These are phyloP conservation scores for Acronicta aceris DNA, from an alignment of 2,888 invertebrate genomes.

Conservation along the genomic window DNA sequence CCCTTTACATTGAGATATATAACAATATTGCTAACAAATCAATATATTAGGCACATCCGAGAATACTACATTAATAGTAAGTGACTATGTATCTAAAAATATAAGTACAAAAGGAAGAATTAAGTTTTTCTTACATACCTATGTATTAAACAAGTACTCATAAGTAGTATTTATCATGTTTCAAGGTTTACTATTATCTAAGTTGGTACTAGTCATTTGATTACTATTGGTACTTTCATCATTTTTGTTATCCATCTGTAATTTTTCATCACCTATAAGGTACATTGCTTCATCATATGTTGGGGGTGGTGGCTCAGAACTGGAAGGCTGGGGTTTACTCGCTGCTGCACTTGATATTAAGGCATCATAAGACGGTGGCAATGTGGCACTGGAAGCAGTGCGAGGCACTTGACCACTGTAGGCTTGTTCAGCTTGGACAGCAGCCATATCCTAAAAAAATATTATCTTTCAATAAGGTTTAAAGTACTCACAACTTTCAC, in stretches of 20 bases:
- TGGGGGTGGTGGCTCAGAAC: constrained; percentile 90
- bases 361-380: constrained; percentile 91
- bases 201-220: constrained; percentile 66
- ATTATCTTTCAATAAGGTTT: constrained; percentile 20
- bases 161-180: constrained; percentile 53
- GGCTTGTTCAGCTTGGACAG: constrained; percentile 88
- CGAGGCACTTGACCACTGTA: constrained; percentile 86
- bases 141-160: constrained; percentile 64
- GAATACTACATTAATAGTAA: constrained; percentile 76
- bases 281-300: constrained; percentile 91
- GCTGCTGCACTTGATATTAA: constrained; percentile 82
- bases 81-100: constrained; percentile 73
- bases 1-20: constrained; percentile 63
- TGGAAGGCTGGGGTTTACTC: constrained; percentile 82
- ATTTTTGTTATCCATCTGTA: constrained; percentile 68
- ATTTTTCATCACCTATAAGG: constrained; percentile 85
- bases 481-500: constrained; percentile 33
- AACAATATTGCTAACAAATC: constrained; percentile 78
- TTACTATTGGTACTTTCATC: constrained; percentile 77
- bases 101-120: constrained; percentile 86
- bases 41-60: constrained; percentile 85
- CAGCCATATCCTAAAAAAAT: constrained; percentile 88
- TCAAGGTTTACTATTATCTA: constrained; percentile 81
- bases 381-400: constrained; percentile 89
- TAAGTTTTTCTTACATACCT: constrained; percentile 79